Evolutionary conservation across 2,113 vertebrate genomes (phyloP), one percentile per base, ranked within the genome.

Genomic region (Clinocottus analis): DNA sequence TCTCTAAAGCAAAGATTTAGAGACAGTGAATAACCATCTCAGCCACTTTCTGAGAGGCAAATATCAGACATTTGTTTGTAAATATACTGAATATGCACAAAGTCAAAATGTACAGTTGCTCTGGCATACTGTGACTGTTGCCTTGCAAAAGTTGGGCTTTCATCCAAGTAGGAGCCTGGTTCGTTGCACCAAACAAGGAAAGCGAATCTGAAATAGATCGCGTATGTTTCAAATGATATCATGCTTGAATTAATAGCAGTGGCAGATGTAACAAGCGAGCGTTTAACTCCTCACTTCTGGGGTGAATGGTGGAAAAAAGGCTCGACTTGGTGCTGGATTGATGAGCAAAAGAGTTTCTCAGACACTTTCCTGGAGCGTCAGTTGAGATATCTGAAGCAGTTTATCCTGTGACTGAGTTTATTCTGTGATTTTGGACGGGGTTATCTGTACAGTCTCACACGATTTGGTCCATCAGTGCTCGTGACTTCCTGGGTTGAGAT

Each of bases 231-330:
- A 35, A 75, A 77, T 80, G 71, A 87, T 77, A 79, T 89, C 75
- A 80, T 67, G 59, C 37, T 68, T 78, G 63, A 75, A 80, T 79
- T 37, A 77, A 86, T 75, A 85, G 45, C 70, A 82, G 76, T 7
- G 69, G 25, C 47, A 25, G 45, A 62, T 2, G 12, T n/a, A 63
- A 62, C 41, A 56, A 1, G 29, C 11, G 23, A 64, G 59, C 17
- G 16, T 87, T 66, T 56, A 43, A 64, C 53, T 65, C 39, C 0
- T 59, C 33, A 49, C 7, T 17, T 1, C 53, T 33, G 41, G 2
- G 14, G 60, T 68, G 37, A 67, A 4, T 31, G 29, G 29, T 31
- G 29, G 29, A 3, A 31, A 31, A 31, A 31, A 31, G 29, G 29
- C 29, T 31, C 2, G 2, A 4, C 29, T 31, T 3, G 2, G 29